phyloP scores from a whole-genome alignment of 2,113 vertebrate species.

The Grus americana region DNA sequence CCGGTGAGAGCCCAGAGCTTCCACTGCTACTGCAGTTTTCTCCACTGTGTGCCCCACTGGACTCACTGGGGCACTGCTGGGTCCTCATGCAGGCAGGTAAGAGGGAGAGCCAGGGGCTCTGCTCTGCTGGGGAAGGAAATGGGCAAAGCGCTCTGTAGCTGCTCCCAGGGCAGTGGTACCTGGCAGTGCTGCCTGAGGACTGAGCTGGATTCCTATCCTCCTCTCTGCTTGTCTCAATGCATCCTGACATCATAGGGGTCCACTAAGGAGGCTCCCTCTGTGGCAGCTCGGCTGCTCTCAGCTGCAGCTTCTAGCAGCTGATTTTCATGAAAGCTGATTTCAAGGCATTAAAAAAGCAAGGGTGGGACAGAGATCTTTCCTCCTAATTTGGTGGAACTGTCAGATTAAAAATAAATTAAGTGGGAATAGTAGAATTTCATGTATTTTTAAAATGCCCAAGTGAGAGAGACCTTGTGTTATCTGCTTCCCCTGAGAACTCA shows the following conservation, averaged over 20 bases:
- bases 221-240: constrained; percentile 57
- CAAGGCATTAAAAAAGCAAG: not conserved
- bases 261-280: constrained; percentile 77
- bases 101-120: constrained; percentile 72
- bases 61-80: constrained; percentile 86
- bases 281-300: constrained; percentile 13
- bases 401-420: not conserved
- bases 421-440: constrained; percentile 14
- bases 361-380: not conserved
- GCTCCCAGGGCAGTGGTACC: constrained; percentile 53
- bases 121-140: not conserved
- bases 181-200: constrained; percentile 46
- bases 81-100: constrained; percentile 79
- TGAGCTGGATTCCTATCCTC: constrained; percentile 53
- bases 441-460: constrained; percentile 32
- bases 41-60: constrained; percentile 79
- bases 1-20: constrained; percentile 86
- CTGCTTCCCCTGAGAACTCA: constrained; percentile 45
- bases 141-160: not conserved
- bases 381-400: not conserved
- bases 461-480: constrained; percentile 53
- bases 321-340: constrained; percentile 16
- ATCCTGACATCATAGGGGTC: constrained; percentile 87
- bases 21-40: constrained; percentile 88
- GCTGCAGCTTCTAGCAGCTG: constrained; percentile 1